Conservation (phyloP, 2,888 invertebrate species). For the Acleris holmiana region DNA sequence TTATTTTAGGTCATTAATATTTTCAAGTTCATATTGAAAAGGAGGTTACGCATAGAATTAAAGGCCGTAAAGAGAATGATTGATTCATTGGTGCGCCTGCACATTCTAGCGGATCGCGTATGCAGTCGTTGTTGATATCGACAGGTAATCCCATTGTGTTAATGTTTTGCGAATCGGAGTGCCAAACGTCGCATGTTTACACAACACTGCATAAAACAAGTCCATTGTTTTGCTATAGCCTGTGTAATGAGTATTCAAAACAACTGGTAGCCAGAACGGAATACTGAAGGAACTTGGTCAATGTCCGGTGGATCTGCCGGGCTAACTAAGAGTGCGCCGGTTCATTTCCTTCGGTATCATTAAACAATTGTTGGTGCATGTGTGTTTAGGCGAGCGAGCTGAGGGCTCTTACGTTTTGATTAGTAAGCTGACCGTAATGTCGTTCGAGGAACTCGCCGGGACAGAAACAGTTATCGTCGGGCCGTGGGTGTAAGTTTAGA, state of each 20-base stretch:
- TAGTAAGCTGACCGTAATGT: slow-evolving; percentile 1
- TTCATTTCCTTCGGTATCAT: slow-evolving; percentile 9
- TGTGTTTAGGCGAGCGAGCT: slow-evolving; percentile 14
- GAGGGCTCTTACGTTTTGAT: slow-evolving; percentile 12
- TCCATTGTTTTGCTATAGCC: slow-evolving; percentile 63
- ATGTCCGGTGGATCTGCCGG: slow-evolving; percentile 69
- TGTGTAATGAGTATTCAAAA: slow-evolving; percentile 61
- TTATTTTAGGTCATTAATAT: slow-evolving; percentile 3
- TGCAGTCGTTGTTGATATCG: slow-evolving; percentile 38
- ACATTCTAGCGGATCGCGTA: slow-evolving; percentile 3
- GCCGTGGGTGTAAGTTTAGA: slow-evolving; percentile 12
- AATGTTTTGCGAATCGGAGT: slow-evolving; percentile 57
- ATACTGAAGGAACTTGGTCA: slow-evolving; percentile 61
- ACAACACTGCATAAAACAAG: slow-evolving; percentile 64
- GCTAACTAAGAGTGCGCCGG: slow-evolving; percentile 45
- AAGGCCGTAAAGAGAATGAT: slow-evolving; percentile 7
- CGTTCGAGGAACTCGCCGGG: slow-evolving; percentile 6
- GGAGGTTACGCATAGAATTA: slow-evolving; percentile 2
- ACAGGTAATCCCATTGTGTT: slow-evolving; percentile 51
- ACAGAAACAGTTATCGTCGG: slow-evolving; percentile 18
- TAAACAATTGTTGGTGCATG: slow-evolving; percentile 17
- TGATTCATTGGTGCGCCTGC: slow-evolving; percentile 14
- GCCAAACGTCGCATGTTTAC: slow-evolving; percentile 59
- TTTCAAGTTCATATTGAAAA: slow-evolving; percentile 12
- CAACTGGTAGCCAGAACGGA: slow-evolving; percentile 51